Conservation (phyloP, 2,888 invertebrate species). For the Amphimallon solstitiale region DNA sequence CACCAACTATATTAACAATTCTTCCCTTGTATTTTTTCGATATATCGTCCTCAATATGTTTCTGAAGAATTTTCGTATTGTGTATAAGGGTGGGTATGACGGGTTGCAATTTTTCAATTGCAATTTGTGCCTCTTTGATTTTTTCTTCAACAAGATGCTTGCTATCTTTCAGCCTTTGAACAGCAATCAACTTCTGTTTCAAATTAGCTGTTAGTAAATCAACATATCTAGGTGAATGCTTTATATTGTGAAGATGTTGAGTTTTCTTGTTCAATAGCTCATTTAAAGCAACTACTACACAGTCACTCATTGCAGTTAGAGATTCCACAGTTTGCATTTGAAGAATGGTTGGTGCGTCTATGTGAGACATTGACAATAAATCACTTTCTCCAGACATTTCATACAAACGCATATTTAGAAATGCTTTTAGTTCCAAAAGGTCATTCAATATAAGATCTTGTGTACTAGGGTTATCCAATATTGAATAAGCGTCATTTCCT, state of each 20-base stretch:
- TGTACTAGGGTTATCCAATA: constrained; percentile 87
- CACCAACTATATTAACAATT: constrained; percentile 90
- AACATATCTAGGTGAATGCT: constrained; percentile 86
- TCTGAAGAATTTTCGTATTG: constrained; percentile 83
- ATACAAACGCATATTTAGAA: constrained; percentile 83
- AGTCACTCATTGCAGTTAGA: constrained; percentile 73
- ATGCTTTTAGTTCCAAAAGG: constrained; percentile 87
- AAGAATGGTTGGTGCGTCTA: constrained; percentile 69
- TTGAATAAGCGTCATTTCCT: constrained; percentile 83
- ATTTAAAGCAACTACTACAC: constrained; percentile 71
- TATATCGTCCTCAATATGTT: constrained; percentile 86
- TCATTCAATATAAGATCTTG: constrained; percentile 86
- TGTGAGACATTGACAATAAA: constrained; percentile 65
- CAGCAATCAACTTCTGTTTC: constrained; percentile 78
- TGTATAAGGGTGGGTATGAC: constrained; percentile 76
- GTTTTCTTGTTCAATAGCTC: constrained; percentile 72
- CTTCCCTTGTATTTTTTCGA: constrained; percentile 90
- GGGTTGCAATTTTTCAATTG: constrained; percentile 75
- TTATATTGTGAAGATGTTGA: constrained; percentile 81
- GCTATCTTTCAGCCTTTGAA: constrained; percentile 77
- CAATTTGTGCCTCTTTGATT: constrained; percentile 68
- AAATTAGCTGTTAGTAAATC: constrained; percentile 81
- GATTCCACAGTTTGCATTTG: constrained; percentile 74
- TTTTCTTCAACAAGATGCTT: constrained; percentile 71
- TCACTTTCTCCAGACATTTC: constrained; percentile 75